Base-by-base conservation (phyloP, 2,888 invertebrate species). In the Diaprepes abbreviatus region DNA sequence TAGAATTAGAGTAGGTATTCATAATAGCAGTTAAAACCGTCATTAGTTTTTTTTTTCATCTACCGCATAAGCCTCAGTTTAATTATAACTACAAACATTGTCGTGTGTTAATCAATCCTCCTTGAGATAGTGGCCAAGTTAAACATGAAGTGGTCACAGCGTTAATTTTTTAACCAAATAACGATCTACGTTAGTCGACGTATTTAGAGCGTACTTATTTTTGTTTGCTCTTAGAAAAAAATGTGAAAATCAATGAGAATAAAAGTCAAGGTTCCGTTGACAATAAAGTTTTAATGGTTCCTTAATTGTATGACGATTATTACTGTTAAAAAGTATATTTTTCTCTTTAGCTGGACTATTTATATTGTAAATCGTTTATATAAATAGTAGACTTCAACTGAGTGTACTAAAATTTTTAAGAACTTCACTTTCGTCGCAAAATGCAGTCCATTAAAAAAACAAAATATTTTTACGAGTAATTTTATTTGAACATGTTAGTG, bases 41-140 rank as follows among this genome's bases (percentile, higher is more conserved):
- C 36, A 33, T 33, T 31, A 31, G 16, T 24, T 21, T 21, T 21
- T 35, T 52, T 36, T 55, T 17, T 35, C 9, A 36, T 35, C 38
- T 38, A 12, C 12, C 10, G 12, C 36, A 19, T 10, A 14, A 16
- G 14, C 14, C 24, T 6, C 14, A 12, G 35, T 38, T 55, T 38
- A 55, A 55, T 36, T 35, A 9, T 55, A 55, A 55, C 55, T 6
- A 4, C 55, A 55, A 55, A 55, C 55, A 55, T 7, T 12, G 55
- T 55, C 55, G 55, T 55, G 36, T 55, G 55, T 36, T 55, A 55
- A 55, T 55, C 35, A 35, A 19, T 55, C 28, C 28, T 50, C 48
- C 48, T 50, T 50, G 28, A 28, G 28, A 50, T 50, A 14, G 14
- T 50, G 7, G 28, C 28, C 31, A 50, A 50, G 28, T 28, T 28